Evolutionary conservation across 2,797 vertebrate genomes (phyloP).

Genomic region (Tadarida brasiliensis): DNA sequence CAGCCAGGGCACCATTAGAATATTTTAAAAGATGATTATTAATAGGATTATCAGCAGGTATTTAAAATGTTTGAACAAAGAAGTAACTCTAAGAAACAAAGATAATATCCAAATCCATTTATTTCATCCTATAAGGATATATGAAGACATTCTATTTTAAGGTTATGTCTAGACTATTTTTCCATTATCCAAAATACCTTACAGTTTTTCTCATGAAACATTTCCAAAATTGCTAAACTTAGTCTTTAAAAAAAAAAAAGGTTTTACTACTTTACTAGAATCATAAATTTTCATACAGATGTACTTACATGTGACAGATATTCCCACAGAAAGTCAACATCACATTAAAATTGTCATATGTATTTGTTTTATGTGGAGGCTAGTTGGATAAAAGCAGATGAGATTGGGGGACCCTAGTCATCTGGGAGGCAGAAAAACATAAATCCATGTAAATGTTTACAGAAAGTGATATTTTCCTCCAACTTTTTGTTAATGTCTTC

Average conservation of each 20-base stretch:
- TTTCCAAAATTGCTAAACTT: slow-evolving; percentile 44
- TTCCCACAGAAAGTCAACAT: slow-evolving; percentile 27
- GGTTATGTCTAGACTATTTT: slow-evolving; percentile 41
- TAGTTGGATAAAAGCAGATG: neutral
- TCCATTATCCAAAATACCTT: slow-evolving; percentile 37
- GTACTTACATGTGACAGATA: neutral
- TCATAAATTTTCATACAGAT: slow-evolving; percentile 45
- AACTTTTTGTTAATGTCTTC: neutral
- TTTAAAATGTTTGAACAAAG: neutral
- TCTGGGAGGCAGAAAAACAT: neutral
- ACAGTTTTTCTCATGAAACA: slow-evolving; percentile 53
- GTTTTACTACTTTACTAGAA: neutral
- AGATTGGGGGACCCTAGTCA: neutral
- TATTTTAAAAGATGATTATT: neutral
- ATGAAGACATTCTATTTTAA: slow-evolving; percentile 3
- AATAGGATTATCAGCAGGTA: neutral
- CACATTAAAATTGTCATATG: neutral
- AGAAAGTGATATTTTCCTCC: neutral
- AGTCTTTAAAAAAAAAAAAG: neutral
- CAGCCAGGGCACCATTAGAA: neutral
- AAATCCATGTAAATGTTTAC: slow-evolving; percentile 5
- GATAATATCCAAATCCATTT: neutral
- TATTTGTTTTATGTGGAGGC: neutral
- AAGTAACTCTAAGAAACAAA: neutral
- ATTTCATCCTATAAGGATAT: neutral